These are phyloP conservation scores for Sminthopsis crassicaudata DNA, from an alignment of 2,113 vertebrate genomes.

Conservation along the genomic window DNA sequence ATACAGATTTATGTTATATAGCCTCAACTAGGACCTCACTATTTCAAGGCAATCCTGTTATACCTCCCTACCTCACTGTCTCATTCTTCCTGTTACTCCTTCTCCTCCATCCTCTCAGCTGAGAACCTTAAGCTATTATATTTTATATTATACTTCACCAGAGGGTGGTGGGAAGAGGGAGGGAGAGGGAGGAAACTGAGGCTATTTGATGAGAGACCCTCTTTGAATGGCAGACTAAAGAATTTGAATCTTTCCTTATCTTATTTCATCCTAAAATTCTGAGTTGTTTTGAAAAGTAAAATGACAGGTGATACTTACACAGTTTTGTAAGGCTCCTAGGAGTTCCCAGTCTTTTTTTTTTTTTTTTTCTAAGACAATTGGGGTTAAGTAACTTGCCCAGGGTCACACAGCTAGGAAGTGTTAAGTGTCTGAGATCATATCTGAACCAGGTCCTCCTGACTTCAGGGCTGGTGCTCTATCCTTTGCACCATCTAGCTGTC, in stretches of 20 bases:
- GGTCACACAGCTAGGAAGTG: too few relatives aligned
- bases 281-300: not conserved
- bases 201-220: not conserved
- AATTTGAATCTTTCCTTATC: not conserved
- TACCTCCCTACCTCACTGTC: not conserved
- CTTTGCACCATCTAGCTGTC: too few relatives aligned
- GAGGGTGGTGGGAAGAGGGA: too few relatives aligned
- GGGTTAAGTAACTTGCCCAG: too few relatives aligned
- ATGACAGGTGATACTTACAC: not conserved
- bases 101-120: not conserved
- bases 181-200: too few relatives aligned
- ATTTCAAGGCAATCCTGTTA: not conserved
- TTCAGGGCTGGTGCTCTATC: too few relatives aligned
- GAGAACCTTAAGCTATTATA: not conserved
- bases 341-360: not conserved
- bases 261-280: not conserved
- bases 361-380: too few relatives aligned
- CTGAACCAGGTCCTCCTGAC: too few relatives aligned
- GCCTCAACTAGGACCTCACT: not conserved
- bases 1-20: not conserved
- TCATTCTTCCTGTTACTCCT: too few relatives aligned
- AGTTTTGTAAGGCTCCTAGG: not conserved
- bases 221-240: not conserved
- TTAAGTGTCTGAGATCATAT: too few relatives aligned
- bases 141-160: too few relatives aligned